Conservation (phyloP, 2,113 vertebrate genomes). For the Mus musculus region DNA sequence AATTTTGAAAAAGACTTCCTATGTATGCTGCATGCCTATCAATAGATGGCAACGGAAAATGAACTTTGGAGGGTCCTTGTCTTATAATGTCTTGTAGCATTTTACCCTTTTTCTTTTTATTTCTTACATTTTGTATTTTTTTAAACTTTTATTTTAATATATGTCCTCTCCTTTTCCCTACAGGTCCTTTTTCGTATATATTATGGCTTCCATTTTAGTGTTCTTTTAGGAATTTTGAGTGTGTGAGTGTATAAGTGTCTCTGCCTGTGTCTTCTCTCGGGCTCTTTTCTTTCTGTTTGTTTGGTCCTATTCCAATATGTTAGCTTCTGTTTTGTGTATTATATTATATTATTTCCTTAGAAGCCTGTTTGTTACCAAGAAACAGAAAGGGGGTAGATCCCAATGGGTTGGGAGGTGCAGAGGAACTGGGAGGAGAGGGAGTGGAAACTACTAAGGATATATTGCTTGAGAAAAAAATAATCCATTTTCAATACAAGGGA, state of each 20-base stretch:
- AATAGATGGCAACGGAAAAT: neutral
- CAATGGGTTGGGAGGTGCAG: neutral
- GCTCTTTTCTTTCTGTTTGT: neutral
- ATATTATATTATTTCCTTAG: neutral
- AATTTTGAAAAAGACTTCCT: neutral
- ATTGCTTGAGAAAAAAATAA: neutral
- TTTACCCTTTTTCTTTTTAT: neutral
- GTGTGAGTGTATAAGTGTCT: neutral
- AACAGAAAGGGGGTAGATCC: neutral
- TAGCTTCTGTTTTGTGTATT: neutral
- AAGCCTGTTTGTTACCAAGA: neutral
- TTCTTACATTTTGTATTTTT: neutral
- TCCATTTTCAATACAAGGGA: neutral
- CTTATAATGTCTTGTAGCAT: neutral
- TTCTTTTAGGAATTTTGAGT: neutral
- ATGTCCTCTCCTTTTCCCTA: neutral
- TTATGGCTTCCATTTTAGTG: neutral
- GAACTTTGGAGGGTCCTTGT: neutral
- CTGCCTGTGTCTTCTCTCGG: neutral
- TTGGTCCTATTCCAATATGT: neutral
- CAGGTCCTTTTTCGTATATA: neutral
- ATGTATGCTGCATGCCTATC: neutral
- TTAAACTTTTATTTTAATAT: neutral
- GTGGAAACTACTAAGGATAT: neutral
- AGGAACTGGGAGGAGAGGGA: neutral